phyloP scores from a whole-genome alignment of 2,797 vertebrate genomes.

The Tenualosa thibaudeaui region DNA sequence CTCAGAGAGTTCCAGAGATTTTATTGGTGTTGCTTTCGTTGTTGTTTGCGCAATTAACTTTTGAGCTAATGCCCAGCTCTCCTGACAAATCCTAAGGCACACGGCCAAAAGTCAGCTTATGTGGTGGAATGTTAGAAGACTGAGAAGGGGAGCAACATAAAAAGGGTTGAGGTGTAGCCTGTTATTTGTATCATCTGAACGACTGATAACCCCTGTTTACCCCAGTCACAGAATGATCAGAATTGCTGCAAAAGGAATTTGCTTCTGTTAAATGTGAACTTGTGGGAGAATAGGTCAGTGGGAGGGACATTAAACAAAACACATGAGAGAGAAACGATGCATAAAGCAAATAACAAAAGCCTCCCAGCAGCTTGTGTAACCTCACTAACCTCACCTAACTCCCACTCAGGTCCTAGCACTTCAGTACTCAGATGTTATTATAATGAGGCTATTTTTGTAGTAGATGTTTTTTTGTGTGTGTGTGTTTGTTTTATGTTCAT shows the following conservation, averaged over 20 bases:
- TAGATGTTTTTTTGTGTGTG: slow-evolving; percentile 22
- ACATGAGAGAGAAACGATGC: not conserved
- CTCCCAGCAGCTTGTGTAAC: not conserved
- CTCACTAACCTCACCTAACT: not conserved
- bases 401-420: not conserved
- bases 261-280: slow-evolving; percentile 47
- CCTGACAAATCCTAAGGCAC: slow-evolving; percentile 36
- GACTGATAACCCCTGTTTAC: slow-evolving; percentile 51
- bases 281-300: slow-evolving; percentile 41
- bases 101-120: slow-evolving; percentile 29
- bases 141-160: slow-evolving; percentile 31
- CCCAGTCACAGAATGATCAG: slow-evolving; percentile 40
- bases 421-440: not conserved
- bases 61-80: slow-evolving; percentile 48
- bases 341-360: not conserved
- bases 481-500: not conserved
- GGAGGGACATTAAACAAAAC: not conserved
- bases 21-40: not conserved
- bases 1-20: slow-evolving; percentile 31
- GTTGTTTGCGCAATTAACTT: slow-evolving; percentile 36
- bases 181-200: slow-evolving; percentile 36
- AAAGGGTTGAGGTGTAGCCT: slow-evolving; percentile 19
- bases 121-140: slow-evolving; percentile 40
- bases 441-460: slow-evolving; percentile 21
- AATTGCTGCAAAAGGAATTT: slow-evolving; percentile 49